Percentiles rank a stretch among this genome's conserved stretches.
Evolutionary conservation across 2,797 vertebrate genomes (phyloP).

Genomic region (Hyperoplus immaculatus): DNA sequence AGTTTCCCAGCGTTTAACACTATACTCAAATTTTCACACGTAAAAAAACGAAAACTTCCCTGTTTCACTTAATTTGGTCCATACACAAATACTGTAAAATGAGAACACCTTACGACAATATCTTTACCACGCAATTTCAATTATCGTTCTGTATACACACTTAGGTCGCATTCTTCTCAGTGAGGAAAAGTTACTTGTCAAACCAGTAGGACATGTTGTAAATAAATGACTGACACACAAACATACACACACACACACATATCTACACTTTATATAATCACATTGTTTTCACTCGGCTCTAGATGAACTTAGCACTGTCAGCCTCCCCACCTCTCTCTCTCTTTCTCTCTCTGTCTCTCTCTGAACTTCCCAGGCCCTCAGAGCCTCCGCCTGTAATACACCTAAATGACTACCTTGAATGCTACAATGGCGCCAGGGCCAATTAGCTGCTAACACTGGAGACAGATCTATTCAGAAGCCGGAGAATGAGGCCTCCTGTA

Average conservation of each 20-base stretch:
- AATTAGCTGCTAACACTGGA: conserved; percentile 84
- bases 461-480: conserved; percentile 83
- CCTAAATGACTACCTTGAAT: conserved; percentile 85
- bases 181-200: conserved; percentile 49
- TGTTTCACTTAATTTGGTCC: not conserved
- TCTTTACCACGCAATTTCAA: not conserved
- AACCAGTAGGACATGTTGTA: conserved; percentile 63
- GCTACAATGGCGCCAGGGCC: conserved; percentile 84
- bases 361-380: conserved; percentile 63
- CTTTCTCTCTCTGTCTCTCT: conserved; percentile 20
- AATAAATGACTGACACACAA: conserved; percentile 44
- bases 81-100: not conserved
- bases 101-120: not conserved
- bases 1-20: not conserved
- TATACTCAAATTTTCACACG: not conserved
- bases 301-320: conserved; percentile 49
- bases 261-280: conserved; percentile 49
- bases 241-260: not conserved
- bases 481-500: conserved; percentile 79
- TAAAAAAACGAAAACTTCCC: not conserved
- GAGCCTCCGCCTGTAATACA: conserved; percentile 81
- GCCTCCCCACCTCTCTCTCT: not conserved
- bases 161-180: conserved; percentile 13
- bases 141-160: not conserved
- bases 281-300: conserved; percentile 70